Conservation (phyloP, 2,888 invertebrate genomes). For the Petrolisthes manimaculis region DNA sequence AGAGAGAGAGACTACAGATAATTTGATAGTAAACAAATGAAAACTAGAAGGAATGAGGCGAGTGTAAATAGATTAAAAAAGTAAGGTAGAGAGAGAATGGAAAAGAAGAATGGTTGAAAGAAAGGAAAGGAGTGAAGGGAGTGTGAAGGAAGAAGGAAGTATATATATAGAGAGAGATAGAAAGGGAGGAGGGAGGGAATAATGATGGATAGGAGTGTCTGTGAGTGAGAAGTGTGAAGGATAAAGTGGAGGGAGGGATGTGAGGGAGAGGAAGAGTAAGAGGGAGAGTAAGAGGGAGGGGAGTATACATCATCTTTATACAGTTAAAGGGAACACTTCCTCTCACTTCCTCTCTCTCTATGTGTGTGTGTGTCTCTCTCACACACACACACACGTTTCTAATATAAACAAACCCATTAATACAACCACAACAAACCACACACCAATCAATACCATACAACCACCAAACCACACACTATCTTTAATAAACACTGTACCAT, state of each 20-base stretch:
- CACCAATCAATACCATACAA: too few species aligned
- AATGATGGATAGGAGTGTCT: background rate
- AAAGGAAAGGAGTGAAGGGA: conserved; percentile 1
- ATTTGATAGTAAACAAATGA: too few species aligned
- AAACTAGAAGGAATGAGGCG: too few species aligned
- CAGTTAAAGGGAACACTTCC: background rate
- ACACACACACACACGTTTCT: background rate
- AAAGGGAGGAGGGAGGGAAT: background rate
- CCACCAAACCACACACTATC: too few species aligned
- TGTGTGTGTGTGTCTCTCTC: background rate
- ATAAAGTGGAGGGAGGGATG: conserved; percentile 3
- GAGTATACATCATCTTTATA: background rate
- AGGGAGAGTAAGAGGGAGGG: conserved; percentile 7
- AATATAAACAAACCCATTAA: too few species aligned
- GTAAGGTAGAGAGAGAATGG: too few species aligned
- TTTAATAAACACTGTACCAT: too few species aligned
- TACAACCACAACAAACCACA: too few species aligned
- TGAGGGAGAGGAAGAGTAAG: conserved; percentile 14
- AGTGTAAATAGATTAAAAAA: too few species aligned
- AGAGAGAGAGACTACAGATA: too few species aligned
- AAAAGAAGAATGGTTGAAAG: background rate
- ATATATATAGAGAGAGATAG: conserved; percentile 16
- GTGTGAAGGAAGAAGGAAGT: conserved; percentile 6
- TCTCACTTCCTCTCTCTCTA: background rate
- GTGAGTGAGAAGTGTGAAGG: background rate